Conservation (phyloP, 2,888 invertebrate genomes). For the Synanthedon vespiformis region DNA sequence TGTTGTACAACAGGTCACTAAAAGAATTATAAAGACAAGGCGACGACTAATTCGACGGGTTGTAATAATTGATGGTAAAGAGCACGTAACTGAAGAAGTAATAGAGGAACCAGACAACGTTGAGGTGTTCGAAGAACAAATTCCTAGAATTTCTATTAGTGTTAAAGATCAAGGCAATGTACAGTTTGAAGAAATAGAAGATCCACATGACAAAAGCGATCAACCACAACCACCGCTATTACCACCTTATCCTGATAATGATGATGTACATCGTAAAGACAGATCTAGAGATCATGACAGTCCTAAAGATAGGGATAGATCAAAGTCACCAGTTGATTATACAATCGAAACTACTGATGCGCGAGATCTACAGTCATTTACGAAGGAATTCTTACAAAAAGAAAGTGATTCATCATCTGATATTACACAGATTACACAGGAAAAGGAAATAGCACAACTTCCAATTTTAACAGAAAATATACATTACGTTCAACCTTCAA, state of each 20-base stretch:
- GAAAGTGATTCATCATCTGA: conserved; percentile 19
- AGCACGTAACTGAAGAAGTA: conserved; percentile 84
- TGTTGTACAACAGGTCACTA: conserved; percentile 85
- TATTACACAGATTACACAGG: conserved; percentile 6
- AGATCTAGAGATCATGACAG: conserved; percentile 6
- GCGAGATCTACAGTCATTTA: conserved; percentile 20
- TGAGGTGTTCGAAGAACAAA: conserved; percentile 78
- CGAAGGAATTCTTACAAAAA: conserved; percentile 34
- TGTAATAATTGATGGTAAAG: conserved; percentile 85
- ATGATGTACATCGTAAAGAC: background rate
- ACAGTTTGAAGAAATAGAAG: conserved; percentile 41
- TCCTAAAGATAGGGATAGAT: conserved; percentile 1
- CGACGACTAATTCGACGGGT: conserved; percentile 81
- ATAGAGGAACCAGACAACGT: conserved; percentile 87
- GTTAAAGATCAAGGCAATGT: conserved; percentile 69
- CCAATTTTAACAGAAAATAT: conserved; percentile 20
- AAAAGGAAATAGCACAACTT: conserved; percentile 20
- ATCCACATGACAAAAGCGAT: conserved; percentile 24
- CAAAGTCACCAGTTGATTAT: conserved; percentile 10
- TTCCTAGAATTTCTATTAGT: conserved; percentile 78
- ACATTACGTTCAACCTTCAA: conserved; percentile 16
- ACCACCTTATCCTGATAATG: conserved; percentile 12
- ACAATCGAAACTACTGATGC: conserved; percentile 11
- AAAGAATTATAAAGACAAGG: conserved; percentile 80
- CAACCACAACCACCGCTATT: conserved; percentile 21